Evolutionary conservation across 2,797 vertebrate genomes (phyloP), one percentile per base, ranked within the genome.

Genomic region (Echiichthys vipera): DNA sequence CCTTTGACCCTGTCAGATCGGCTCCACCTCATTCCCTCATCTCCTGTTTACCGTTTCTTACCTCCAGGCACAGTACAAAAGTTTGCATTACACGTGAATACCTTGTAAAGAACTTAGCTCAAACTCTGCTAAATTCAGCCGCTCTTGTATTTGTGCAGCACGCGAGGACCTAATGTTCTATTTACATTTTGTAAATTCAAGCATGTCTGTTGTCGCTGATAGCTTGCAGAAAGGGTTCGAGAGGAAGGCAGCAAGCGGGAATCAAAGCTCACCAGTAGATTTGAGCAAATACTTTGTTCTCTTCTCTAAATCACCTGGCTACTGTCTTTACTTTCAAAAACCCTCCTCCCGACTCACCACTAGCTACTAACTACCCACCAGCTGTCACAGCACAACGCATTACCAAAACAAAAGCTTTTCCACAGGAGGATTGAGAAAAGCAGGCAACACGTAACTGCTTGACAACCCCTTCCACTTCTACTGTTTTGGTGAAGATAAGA

Each of bases 1-100:
- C 81, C 80, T 56, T 70, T 58, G 75, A 81, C 87, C 84, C 90
- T 70, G 78, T 91, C 89, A 86, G 71, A 78, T 85, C 49, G 58
- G 66, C 77, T 83, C 45, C 84, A 80, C 84, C 85, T 89, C 84
- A 85, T 71, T 74, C 80, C 69, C 57, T 78, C 73, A 17, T 70
- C 70, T 83, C 82, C 80, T 72, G 83, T 79, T 87, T 77, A 87
- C 81, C 29, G 24, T 67, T 68, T 78, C 74, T 66, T 83, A 74
- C 82, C 81, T 89, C 72, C 68, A 83, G 91, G 87, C 87, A 69
- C 70, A 63, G 71, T 47, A 58, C 71, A 57, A 77, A 87, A 68
- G 75, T 71, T 79, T 74, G 71, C 59, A 53, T 65, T n/a, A n/a
- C n/a, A n/a, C n/a, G 69, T 30, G 43, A 75, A 68, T 71, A 80